phyloP scores from a whole-genome alignment of 1,140 invertebrate genomes.

The Drepana arcuata region DNA sequence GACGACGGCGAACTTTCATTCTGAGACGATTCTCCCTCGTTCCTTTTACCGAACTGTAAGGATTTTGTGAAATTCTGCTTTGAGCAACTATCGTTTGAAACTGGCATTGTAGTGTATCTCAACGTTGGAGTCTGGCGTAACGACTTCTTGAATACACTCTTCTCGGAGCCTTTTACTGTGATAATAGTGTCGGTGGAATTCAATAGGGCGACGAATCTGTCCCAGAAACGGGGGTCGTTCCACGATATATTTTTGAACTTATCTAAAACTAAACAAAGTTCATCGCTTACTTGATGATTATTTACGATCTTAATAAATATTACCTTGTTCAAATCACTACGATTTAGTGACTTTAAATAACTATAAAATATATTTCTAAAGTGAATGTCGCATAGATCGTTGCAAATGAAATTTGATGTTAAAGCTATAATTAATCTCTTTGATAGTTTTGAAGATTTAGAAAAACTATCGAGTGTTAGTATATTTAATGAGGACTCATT shows the following conservation, averaged over 20 bases:
- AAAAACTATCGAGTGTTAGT: conserved; percentile 64
- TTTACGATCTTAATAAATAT: conserved; percentile 63
- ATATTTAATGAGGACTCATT: conserved; percentile 57
- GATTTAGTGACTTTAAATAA: conserved; percentile 61
- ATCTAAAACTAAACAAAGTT: conserved; percentile 57
- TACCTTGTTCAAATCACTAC: conserved; percentile 60
- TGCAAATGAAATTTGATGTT: conserved; percentile 66
- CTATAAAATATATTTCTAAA: conserved; percentile 67
- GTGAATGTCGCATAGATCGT: conserved; percentile 61
- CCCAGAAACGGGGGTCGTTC: conserved; percentile 61
- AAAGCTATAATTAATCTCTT: conserved; percentile 61
- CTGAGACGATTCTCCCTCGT: conserved; percentile 53
- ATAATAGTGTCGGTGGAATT: conserved; percentile 67
- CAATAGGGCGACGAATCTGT: conserved; percentile 50
- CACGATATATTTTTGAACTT: conserved; percentile 64
- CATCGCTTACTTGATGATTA: conserved; percentile 62
- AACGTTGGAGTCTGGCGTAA: conserved; percentile 56
- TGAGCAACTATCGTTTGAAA: conserved; percentile 63
- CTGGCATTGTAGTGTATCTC: conserved; percentile 66
- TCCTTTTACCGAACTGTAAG: conserved; percentile 56
- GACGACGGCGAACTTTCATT: conserved; percentile 64
- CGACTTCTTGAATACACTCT: conserved; percentile 62
- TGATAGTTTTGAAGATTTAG: conserved; percentile 63
- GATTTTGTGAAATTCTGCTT: conserved; percentile 65
- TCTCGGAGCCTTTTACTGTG: conserved; percentile 56